Evolutionary conservation across 2,797 vertebrate species (phyloP).

Genomic region (Tragopan temminckii): DNA sequence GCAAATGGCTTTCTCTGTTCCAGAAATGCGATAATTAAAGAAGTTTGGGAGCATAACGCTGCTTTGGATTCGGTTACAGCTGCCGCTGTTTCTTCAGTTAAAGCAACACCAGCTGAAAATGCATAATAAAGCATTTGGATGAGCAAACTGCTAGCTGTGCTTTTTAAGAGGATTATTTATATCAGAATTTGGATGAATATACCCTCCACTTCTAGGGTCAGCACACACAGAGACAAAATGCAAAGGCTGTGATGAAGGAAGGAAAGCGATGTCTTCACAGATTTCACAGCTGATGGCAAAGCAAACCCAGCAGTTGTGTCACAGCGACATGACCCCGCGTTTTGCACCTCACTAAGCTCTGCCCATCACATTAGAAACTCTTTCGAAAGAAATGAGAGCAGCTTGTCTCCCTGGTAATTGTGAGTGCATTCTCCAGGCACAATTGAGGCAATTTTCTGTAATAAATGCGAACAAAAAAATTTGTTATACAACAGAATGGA

Average conservation of each 20-base stretch:
- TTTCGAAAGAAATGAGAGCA: slow-evolving; percentile 69
- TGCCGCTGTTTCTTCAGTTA: slow-evolving; percentile 45
- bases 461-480: background rate
- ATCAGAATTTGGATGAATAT: slow-evolving; percentile 54
- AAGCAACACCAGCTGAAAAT: slow-evolving; percentile 54
- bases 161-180: slow-evolving; percentile 72
- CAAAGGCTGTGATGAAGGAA: background rate
- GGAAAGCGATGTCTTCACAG: background rate
- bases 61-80: slow-evolving; percentile 41
- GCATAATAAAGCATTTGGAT: slow-evolving; percentile 49
- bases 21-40: slow-evolving; percentile 49
- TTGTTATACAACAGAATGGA: slow-evolving; percentile 41
- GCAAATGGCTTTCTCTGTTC: background rate
- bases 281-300: slow-evolving; percentile 48
- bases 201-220: slow-evolving; percentile 15
- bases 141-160: slow-evolving; percentile 53
- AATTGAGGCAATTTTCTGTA: slow-evolving; percentile 33
- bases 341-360: slow-evolving; percentile 55
- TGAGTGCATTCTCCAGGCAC: slow-evolving; percentile 21
- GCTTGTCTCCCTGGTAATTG: slow-evolving; percentile 65
- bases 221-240: background rate
- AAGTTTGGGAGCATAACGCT: slow-evolving; percentile 45
- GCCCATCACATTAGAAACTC: slow-evolving; percentile 71
- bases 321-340: slow-evolving; percentile 37
- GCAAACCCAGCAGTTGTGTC: slow-evolving; percentile 51